Evolutionary conservation across 2,797 vertebrate species (phyloP).

Genomic region (Falco biarmicus): DNA sequence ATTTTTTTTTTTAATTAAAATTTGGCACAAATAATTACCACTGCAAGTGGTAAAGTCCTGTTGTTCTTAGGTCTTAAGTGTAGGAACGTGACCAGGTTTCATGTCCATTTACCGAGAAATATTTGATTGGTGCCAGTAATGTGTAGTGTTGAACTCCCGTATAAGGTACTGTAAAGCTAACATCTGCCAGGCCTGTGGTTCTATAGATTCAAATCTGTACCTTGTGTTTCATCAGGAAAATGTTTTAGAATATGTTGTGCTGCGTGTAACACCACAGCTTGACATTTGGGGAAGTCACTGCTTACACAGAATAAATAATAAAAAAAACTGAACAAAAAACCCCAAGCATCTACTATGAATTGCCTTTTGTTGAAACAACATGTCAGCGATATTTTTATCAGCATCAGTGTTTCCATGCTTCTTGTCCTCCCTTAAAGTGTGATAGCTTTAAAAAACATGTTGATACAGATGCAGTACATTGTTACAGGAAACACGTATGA

Average conservation of each 20-base stretch:
- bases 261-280: neutral
- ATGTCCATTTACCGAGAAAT: neutral
- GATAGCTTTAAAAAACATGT: neutral
- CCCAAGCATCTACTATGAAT: neutral
- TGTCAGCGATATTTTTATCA: neutral
- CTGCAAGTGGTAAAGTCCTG: neutral
- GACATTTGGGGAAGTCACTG: neutral
- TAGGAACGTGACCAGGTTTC: neutral
- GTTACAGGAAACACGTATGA: neutral
- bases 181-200: neutral
- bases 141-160: neutral
- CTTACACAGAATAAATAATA: neutral
- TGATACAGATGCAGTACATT: neutral
- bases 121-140: neutral
- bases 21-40: neutral
- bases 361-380: neutral
- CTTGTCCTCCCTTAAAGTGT: neutral
- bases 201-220: neutral
- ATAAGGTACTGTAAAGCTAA: neutral
- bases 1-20: neutral
- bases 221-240: neutral
- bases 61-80: neutral
- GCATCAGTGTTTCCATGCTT: neutral
- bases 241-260: neutral
- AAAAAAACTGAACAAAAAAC: fast-evolving